Base-by-base conservation (phyloP, 2,113 vertebrate genomes). In the Neomonachus schauinslandi region DNA sequence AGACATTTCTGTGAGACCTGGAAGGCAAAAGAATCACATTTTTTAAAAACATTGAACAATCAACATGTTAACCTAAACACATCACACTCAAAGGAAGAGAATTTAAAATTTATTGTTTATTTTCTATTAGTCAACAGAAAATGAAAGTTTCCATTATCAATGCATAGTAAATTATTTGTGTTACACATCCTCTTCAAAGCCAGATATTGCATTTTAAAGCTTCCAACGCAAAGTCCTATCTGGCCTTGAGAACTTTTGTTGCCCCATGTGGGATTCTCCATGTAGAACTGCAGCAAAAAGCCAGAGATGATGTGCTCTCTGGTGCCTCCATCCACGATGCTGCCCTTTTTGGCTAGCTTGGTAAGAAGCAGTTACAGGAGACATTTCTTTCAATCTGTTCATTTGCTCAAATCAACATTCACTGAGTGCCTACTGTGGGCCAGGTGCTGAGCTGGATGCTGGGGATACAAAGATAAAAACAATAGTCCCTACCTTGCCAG, bases 51-150 rank as follows among this genome's bases (percentile, higher is more conserved):
- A 80, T 28, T 80, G 39, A 59, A 21, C n/a, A 90, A 39, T 95
- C 28, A 77, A 65, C 26, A 36, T 89, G 33, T 76, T 89, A 85
- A 53, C 28, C 65, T 74, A 91, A 95, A 89, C 57, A 95, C 3
- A 93, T 46, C 22, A 89, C 53, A 89, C 51, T 93, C 65, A 79
- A 90, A 89, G 28, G 36, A 94, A 83, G 46, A 87, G 39, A 69
- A 84, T 72, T 81, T 67, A 53, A 90, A 88, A 80, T 19, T 42
- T 59, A 63, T 67, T 89, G 39, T 93, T 94, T 92, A 90, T 92
- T 97, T 96, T 74, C 63, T 72, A 86, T 76, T 85, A 65, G 31
- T 90, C 67, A 42, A 46, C 15, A 46, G 42, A 76, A 16, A 49
- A 49, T 77, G 26, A 31, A 77, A 49, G 14, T 49, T 49, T 31